A percentile compares a stretch with the other conserved stretches of the same genome.
These are phyloP conservation scores for Polydrusus cervinus DNA, from an alignment of 2,888 invertebrate genomes.

Conservation along the genomic window DNA sequence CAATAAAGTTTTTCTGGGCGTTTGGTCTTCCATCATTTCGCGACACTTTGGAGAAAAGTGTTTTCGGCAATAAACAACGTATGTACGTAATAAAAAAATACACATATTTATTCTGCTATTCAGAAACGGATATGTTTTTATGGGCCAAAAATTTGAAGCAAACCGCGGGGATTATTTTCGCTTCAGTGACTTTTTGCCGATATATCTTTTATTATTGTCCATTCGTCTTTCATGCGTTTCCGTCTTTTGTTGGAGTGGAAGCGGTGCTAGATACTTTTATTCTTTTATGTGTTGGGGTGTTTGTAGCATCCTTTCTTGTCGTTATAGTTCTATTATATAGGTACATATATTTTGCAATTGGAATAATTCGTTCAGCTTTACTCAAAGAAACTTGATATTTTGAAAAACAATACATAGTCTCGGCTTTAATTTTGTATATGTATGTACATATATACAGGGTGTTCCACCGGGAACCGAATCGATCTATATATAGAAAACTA, in stretches of 20 bases:
- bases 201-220: conserved; percentile 54
- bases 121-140: conserved; percentile 63
- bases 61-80: conserved; percentile 52
- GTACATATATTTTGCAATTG: no score
- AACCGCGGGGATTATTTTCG: conserved; percentile 63
- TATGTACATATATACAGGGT: no score
- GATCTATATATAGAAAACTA: no score
- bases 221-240: conserved; percentile 54
- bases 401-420: no score
- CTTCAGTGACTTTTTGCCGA: conserved; percentile 54
- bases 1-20: conserved; percentile 43
- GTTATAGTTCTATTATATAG: background rate
- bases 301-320: background rate
- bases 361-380: no score
- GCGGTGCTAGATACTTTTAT: conserved; percentile 14
- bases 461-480: no score
- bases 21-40: conserved; percentile 36
- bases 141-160: conserved; percentile 58
- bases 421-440: no score
- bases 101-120: conserved; percentile 62
- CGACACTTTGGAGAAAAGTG: conserved; percentile 44
- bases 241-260: conserved; percentile 48
- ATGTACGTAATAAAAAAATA: conserved; percentile 49
- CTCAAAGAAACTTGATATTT: no score
- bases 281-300: background rate